Percentiles rank a stretch among this genome's conserved stretches.
Conservation (phyloP, 1,140 invertebrate genomes). For the Drosophila cardini region DNA sequence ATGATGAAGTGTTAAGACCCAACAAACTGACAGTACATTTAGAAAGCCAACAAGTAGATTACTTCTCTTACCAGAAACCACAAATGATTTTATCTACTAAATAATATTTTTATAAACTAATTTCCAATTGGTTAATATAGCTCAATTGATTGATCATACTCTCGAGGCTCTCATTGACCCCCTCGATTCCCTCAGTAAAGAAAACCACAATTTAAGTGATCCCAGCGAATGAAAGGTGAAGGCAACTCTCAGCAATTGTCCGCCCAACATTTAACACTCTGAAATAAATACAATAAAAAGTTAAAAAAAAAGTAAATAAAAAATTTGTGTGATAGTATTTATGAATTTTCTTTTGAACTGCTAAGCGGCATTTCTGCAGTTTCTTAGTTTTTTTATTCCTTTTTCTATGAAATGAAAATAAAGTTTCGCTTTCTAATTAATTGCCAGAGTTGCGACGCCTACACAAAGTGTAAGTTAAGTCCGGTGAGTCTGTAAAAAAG, state of each 20-base stretch:
- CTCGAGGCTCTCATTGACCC: too few species aligned
- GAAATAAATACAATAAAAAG: slow-evolving; percentile 7
- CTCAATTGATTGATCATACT: slow-evolving; percentile 7
- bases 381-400: background rate
- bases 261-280: slow-evolving; percentile 45
- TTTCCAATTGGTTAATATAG: background rate
- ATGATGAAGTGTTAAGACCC: slow-evolving; percentile 50
- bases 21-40: slow-evolving; percentile 35
- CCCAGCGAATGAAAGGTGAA: slow-evolving; percentile 35
- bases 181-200: background rate
- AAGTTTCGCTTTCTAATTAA: slow-evolving; percentile 81
- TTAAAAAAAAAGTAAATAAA: background rate
- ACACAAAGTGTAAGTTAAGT: slow-evolving; percentile 53
- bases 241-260: slow-evolving; percentile 31
- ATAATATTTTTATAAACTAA: background rate
- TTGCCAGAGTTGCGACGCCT: slow-evolving; percentile 68
- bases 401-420: slow-evolving; percentile 57
- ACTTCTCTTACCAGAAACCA: background rate
- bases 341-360: slow-evolving; percentile 32
- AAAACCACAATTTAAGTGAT: background rate
- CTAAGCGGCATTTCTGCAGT: slow-evolving; percentile 21
- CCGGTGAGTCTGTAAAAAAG: slow-evolving; percentile 37
- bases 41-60: slow-evolving; percentile 35
- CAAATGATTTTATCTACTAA: slow-evolving; percentile 9
- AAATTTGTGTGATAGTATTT: slow-evolving; percentile 25